Evolutionary conservation across 1,140 invertebrate species (phyloP), one percentile per base, ranked within the genome.

Genomic region (Tetragonula clypearis): DNA sequence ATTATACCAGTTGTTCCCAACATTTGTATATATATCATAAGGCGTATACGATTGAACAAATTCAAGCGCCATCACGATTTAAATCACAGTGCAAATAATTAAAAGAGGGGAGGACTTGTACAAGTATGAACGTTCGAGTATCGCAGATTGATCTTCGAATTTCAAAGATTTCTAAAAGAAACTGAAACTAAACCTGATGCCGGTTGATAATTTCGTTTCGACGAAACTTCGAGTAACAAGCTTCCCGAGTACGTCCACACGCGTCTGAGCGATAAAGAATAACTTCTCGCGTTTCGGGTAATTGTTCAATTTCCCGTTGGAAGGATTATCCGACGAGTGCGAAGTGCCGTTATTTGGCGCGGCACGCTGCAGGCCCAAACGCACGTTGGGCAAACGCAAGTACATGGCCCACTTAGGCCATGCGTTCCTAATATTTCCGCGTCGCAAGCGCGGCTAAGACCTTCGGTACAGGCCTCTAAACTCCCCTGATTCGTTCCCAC

Each of bases 401-500:
- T 72, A 56, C 75, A 49, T 21, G 75, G 35, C 56, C 75, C 41
- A 77, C 58, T 77, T 77, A 62, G 56, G 15, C 74, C 21, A 9
- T 21, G 74, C 30, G 30, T 76, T 76, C 35, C 74, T 56, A 41
- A 76, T 26, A 35, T 60, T 76, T 76, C 74, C 17, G 49, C 55
- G 12, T 72, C 41, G 14, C 69, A 41, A 71, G 35, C 68, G 53
- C 19, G 11, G 73, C 6, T 60, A 76, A 76, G 75, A 49, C 55
- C 35, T 6, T 4, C 35, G 41, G 75, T 26, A 65, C 56, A 49
- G 35, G 53, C 41, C 49, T 79, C 53, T 35, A 79, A 79, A 68
- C 65, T 68, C 78, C 53, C 68, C 35, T 41, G 66, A 80, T 71
- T 60, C 68, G 68, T 81, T 26, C 56, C 41, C n/a, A 35, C 68